phyloP scores from a whole-genome alignment of 1,140 invertebrate genomes.

The Brachionus manjavacas region DNA sequence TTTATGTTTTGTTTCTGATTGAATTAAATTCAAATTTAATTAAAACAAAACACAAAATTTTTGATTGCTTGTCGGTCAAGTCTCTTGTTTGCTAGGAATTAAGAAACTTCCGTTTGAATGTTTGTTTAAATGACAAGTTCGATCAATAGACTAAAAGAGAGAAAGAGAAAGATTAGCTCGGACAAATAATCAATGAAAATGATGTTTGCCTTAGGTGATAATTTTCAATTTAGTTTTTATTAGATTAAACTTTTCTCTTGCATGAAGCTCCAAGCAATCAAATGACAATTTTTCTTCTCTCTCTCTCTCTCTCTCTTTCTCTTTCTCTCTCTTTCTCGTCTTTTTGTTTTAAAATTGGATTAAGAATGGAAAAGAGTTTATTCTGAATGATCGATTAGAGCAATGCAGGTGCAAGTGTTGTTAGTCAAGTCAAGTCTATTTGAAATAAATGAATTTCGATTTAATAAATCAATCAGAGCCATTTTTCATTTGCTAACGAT shows the following conservation, averaged over 20 bases:
- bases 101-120: background rate
- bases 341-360: background rate
- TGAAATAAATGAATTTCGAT: background rate
- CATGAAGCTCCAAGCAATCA: background rate
- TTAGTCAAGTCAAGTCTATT: background rate
- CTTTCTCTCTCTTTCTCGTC: background rate
- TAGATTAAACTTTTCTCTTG: background rate
- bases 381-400: background rate
- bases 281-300: background rate
- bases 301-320: background rate
- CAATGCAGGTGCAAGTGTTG: background rate
- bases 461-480: background rate
- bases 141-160: too few species aligned
- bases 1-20: background rate
- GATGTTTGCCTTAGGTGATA: background rate
- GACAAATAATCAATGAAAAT: background rate
- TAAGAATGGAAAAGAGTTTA: background rate
- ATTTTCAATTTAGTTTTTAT: background rate
- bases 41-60: background rate
- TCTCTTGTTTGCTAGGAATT: background rate
- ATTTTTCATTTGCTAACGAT: background rate
- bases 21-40: constrained; percentile 37
- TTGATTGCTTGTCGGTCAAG: background rate
- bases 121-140: background rate
- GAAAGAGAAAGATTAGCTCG: background rate